These are phyloP conservation scores for Propithecus deckenii DNA, from an alignment of 2,797 vertebrate species.

Conservation along the genomic window DNA sequence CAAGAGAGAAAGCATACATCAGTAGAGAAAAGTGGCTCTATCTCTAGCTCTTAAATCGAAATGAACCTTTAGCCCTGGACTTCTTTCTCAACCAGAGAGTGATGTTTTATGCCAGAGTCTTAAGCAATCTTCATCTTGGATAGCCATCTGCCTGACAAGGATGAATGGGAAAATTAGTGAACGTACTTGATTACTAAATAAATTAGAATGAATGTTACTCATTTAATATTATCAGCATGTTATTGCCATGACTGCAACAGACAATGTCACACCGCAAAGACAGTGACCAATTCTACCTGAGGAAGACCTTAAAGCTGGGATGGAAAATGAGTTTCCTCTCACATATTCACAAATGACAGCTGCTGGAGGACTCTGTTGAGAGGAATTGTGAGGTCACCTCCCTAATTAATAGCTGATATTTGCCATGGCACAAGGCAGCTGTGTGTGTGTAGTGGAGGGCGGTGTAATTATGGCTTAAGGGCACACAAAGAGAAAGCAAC, in stretches of 20 bases:
- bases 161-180: background rate
- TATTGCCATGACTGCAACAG: background rate
- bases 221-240: background rate
- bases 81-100: background rate
- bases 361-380: background rate
- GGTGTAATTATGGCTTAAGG: background rate
- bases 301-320: background rate
- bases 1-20: background rate
- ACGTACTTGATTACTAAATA: background rate
- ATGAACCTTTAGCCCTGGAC: background rate
- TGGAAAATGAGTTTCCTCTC: conserved; percentile 5
- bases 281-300: background rate
- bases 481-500: background rate
- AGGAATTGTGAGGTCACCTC: background rate
- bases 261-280: background rate
- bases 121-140: background rate
- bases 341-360: background rate
- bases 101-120: background rate
- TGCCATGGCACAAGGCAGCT: background rate
- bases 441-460: background rate
- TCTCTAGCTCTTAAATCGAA: background rate
- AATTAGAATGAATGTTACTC: background rate
- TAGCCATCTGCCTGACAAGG: background rate
- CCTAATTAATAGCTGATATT: background rate
- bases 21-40: background rate